Evolutionary conservation across 1,140 invertebrate species (phyloP).

Genomic region (Psix sp.): DNA sequence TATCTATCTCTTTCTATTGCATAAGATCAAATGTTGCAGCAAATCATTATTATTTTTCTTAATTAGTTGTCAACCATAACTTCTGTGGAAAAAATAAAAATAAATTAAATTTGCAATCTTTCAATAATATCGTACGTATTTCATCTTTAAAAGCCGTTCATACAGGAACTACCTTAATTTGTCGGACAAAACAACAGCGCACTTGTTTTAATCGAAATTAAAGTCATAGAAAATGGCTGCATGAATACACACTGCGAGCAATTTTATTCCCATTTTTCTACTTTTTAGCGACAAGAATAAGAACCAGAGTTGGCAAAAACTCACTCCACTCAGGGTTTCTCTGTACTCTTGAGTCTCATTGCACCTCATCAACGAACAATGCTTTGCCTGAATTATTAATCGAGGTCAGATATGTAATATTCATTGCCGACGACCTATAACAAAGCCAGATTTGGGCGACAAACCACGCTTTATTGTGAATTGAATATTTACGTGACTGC

Average conservation of each 20-base stretch:
- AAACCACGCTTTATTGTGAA: slow-evolving; percentile 34
- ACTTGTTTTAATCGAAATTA: slow-evolving; percentile 30
- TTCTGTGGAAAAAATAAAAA: too few species aligned
- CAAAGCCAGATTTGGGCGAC: slow-evolving; percentile 35
- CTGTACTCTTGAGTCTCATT: slow-evolving; percentile 53
- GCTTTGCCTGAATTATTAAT: slow-evolving; percentile 60
- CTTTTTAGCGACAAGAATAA: slow-evolving; percentile 29
- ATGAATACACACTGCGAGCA: slow-evolving; percentile 13
- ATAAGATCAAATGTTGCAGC: too few species aligned
- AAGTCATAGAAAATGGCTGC: slow-evolving; percentile 43
- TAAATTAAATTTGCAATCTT: too few species aligned
- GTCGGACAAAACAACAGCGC: slow-evolving; percentile 4
- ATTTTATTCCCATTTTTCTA: slow-evolving; percentile 5
- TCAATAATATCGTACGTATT: too few species aligned
- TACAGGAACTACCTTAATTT: too few species aligned
- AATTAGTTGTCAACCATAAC: too few species aligned
- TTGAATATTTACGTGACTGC: slow-evolving; percentile 32
- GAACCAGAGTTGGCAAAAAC: slow-evolving; percentile 41
- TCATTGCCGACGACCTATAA: slow-evolving; percentile 45
- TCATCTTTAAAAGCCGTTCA: too few species aligned
- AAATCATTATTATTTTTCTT: too few species aligned
- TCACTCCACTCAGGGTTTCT: slow-evolving; percentile 21
- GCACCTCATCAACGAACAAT: slow-evolving; percentile 64
- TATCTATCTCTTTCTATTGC: too few species aligned
- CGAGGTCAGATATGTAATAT: slow-evolving; percentile 62